These are phyloP conservation scores for Tricholaema leucomelas DNA, from an alignment of 2,113 vertebrate species.

Conservation along the genomic window DNA sequence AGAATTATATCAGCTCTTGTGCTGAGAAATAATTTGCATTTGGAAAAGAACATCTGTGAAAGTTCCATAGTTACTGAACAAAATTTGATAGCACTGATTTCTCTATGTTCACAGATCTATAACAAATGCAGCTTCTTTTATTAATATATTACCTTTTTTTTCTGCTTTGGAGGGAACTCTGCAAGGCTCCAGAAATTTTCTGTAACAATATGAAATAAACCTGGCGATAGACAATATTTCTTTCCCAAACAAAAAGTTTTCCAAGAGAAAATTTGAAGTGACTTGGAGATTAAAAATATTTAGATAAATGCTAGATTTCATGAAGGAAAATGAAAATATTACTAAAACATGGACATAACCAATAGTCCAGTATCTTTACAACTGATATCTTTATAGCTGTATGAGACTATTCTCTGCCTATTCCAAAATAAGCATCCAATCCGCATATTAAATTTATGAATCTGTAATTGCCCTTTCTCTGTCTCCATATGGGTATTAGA, in stretches of 20 bases:
- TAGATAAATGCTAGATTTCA: not conserved
- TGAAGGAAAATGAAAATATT: not conserved
- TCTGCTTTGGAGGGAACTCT: not conserved
- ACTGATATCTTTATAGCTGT: not conserved
- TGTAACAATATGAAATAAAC: not conserved
- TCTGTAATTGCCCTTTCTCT: not conserved
- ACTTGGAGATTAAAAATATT: not conserved
- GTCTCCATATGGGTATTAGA: not conserved
- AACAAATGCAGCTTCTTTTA: not conserved
- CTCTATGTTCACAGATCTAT: rapidly evolving
- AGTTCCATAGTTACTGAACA: not conserved
- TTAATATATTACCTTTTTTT: not conserved
- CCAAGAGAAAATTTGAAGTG: not conserved
- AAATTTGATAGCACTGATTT: not conserved
- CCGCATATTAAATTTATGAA: not conserved
- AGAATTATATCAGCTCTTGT: not conserved
- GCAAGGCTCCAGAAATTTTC: not conserved
- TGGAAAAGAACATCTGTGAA: not conserved
- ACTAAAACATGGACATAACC: not conserved
- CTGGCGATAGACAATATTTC: not conserved
- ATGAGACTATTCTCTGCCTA: not conserved
- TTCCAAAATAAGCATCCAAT: not conserved
- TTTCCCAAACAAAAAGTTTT: not conserved
- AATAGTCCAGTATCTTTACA: not conserved
- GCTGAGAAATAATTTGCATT: not conserved